Conservation (phyloP, 2,888 invertebrate species). For the Caenorhabditis angaria region DNA sequence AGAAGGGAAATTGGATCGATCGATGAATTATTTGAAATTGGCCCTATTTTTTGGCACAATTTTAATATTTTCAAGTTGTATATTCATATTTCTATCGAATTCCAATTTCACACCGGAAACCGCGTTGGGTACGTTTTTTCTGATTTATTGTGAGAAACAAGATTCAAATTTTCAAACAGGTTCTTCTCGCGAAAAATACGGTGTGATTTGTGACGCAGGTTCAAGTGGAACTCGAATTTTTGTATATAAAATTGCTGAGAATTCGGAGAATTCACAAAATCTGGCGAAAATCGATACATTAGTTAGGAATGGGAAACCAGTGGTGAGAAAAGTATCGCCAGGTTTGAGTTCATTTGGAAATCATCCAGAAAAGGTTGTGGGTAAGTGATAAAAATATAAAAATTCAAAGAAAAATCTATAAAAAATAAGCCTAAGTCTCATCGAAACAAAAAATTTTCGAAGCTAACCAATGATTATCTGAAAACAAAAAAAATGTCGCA, state of each 20-base stretch:
- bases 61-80: neutral
- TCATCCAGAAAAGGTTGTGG: constrained; percentile 61
- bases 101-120: too few species aligned
- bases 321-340: constrained; percentile 68
- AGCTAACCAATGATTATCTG: neutral
- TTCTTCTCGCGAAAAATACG: constrained; percentile 70
- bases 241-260: constrained; percentile 72
- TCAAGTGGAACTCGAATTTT: constrained; percentile 76
- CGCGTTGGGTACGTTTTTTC: neutral
- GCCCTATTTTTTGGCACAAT: neutral
- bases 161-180: neutral
- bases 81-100: neutral
- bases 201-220: constrained; percentile 76
- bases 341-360: constrained; percentile 67
- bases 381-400: constrained; percentile 18
- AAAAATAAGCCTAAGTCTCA: neutral
- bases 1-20: neutral
- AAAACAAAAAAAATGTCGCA: neutral
- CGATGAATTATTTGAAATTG: neutral
- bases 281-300: constrained; percentile 74
- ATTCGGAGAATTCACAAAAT: constrained; percentile 62
- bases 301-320: constrained; percentile 53
- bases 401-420: neutral
- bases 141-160: neutral
- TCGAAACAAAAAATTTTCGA: neutral